Evolutionary conservation across 2,888 invertebrate genomes (phyloP).

Genomic region (Sphaerophoria rueppellii): DNA sequence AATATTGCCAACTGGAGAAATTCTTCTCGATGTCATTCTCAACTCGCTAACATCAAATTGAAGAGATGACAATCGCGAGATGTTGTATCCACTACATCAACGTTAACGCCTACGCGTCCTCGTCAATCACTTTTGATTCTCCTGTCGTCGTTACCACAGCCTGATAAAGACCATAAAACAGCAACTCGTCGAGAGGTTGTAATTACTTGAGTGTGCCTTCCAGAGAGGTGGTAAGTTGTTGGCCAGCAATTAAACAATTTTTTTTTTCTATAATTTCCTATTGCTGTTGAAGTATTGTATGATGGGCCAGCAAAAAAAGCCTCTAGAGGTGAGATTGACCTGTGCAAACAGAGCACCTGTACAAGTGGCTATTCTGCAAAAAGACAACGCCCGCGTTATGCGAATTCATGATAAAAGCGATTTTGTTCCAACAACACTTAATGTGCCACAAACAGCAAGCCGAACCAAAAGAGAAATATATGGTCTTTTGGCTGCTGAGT

Average conservation of each 20-base stretch:
- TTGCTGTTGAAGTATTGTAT: conserved; percentile 28
- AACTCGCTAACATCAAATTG: conserved; percentile 35
- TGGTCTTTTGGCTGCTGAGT: conserved; percentile 57
- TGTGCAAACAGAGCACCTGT: conserved; percentile 48
- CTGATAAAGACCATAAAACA: conserved; percentile 14
- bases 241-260: conserved; percentile 63
- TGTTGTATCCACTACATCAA: conserved; percentile 44
- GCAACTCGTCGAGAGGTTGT: conserved; percentile 63
- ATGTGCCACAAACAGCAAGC: conserved; percentile 65
- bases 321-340: conserved; percentile 28
- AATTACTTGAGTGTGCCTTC: conserved; percentile 55
- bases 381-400: conserved; percentile 64
- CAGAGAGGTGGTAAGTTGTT: conserved; percentile 7
- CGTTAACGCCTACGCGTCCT: conserved; percentile 57
- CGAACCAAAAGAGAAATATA: conserved; percentile 66
- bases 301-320: conserved; percentile 45
- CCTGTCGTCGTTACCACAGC: background rate
- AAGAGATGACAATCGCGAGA: conserved; percentile 64
- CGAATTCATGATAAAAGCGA: conserved; percentile 25
- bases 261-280: conserved; percentile 42
- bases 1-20: background rate
- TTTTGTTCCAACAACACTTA: conserved; percentile 34
- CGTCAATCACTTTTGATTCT: conserved; percentile 60
- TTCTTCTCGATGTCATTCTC: conserved; percentile 4
- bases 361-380: background rate